Base-by-base conservation (phyloP, 2,113 vertebrate genomes). In the Terrapene triunguis region DNA sequence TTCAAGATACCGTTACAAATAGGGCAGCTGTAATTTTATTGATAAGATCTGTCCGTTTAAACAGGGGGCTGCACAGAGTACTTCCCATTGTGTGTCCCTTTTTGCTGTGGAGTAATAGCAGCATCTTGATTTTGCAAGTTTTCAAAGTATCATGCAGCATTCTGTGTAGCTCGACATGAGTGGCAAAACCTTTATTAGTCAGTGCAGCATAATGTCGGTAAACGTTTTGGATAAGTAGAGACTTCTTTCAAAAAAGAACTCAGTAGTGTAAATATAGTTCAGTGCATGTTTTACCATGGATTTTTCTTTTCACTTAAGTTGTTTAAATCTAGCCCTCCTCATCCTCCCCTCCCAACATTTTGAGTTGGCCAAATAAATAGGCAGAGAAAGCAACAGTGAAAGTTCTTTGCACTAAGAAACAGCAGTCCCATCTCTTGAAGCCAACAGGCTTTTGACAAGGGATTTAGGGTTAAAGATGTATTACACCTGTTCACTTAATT, bases 251-350 rank as follows among this genome's bases (percentile, higher is more conserved):
- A 47, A 22, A 35, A 72, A 22, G 1, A 72, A 22, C 65, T 38
- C 65, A 72, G 8, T n/a, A 22, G 4, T 92, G 35, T 3, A 1
- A 80, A 76, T 27, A 4, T 47, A 89, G 85, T 84, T 87, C 82
- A 85, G 2, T 3, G 72, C 0, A 0, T 80, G 95, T 89, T 93
- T 74, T 74, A 84, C 81, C 4, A 1, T 0, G 1, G 42, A 65
- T 95, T 97, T 3, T 53, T 59, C 78, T 80, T 85, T 88, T 74
- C 80, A 92, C 88, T 95, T 84, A 84, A 48, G 50, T 93, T 94
- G 3, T 97, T 92, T 87, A 87, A 88, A 92, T 87, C 50, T 79
- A 35, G 79, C 5, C 96, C 81, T 88, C 35, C 85, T 93, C 84
- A 10, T 25, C 87, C 79, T n/a, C 27, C 32, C 32, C 88, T 94